Evolutionary conservation across 2,888 invertebrate species (phyloP).

Genomic region (Lagria hirta): DNA sequence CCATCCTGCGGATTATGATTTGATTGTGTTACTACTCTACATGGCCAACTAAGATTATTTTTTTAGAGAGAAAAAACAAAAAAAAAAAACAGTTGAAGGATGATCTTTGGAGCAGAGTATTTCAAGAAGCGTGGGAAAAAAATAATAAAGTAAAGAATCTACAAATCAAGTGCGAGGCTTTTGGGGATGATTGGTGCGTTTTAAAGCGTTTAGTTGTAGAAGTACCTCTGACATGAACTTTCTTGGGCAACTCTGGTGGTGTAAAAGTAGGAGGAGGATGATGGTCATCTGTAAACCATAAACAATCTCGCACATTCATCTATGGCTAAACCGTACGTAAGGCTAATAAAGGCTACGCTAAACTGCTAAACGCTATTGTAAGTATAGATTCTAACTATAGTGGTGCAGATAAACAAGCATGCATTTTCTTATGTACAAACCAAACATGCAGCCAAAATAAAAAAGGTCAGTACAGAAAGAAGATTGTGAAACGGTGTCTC

Average conservation of each 20-base stretch:
- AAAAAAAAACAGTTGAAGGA: slow-evolving; percentile 14
- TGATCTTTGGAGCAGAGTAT: slow-evolving; percentile 50
- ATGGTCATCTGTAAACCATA: slow-evolving; percentile 92
- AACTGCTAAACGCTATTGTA: slow-evolving; percentile 3
- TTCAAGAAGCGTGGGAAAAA: slow-evolving; percentile 43
- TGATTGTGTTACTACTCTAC: slow-evolving; percentile 1
- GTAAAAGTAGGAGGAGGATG: slow-evolving; percentile 97
- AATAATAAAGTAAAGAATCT: slow-evolving; percentile 11
- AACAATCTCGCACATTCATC: slow-evolving; percentile 63
- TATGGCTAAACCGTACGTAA: slow-evolving; percentile 33
- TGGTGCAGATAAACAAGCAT: slow-evolving; percentile 11
- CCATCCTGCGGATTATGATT: slow-evolving; percentile 1
- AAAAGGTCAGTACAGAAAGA: slow-evolving; percentile 34
- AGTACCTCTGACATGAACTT: slow-evolving; percentile 94
- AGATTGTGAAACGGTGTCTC: slow-evolving; percentile 29
- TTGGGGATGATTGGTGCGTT: slow-evolving; percentile 14
- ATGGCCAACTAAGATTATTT: too few relatives aligned
- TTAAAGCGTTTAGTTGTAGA: slow-evolving; percentile 19
- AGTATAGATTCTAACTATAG: background rate
- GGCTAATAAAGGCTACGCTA: slow-evolving; percentile 12
- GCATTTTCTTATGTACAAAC: too few relatives aligned
- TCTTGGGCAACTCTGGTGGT: slow-evolving; percentile 98
- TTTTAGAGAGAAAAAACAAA: too few relatives aligned
- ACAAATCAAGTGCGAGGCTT: slow-evolving; percentile 17
- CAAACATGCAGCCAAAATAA: slow-evolving; percentile 18